Conservation (phyloP, 2,797 vertebrate genomes). For the Todus mexicanus region DNA sequence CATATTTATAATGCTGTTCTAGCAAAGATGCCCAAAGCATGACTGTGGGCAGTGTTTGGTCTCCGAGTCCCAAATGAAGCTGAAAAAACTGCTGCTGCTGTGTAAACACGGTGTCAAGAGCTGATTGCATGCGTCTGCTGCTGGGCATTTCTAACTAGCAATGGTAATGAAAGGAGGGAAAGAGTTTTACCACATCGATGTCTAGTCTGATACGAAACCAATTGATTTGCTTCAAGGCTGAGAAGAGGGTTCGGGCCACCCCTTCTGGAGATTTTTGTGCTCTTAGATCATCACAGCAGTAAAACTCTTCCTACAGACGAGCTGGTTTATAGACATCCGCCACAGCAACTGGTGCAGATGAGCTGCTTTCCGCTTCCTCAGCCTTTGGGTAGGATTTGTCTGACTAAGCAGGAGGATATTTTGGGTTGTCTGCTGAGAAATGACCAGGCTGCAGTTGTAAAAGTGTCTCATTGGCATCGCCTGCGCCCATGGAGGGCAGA, state of each 20-base stretch:
- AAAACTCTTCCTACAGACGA: background rate
- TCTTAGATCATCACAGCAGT: background rate
- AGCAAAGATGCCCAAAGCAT: slow-evolving; percentile 26
- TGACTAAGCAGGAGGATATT: background rate
- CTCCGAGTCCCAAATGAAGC: slow-evolving; percentile 3
- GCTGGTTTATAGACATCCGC: background rate
- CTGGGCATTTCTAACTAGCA: background rate
- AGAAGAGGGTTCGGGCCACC: background rate
- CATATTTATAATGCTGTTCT: slow-evolving; percentile 7
- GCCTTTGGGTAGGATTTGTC: background rate
- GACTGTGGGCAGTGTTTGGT: background rate
- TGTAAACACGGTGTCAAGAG: background rate
- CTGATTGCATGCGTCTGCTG: background rate
- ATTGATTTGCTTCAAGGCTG: background rate
- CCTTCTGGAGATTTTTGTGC: background rate
- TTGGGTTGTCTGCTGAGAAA: background rate
- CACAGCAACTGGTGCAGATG: background rate
- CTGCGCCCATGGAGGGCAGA: background rate
- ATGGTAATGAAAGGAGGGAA: background rate
- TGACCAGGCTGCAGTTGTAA: background rate
- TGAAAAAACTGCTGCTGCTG: background rate
- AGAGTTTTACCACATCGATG: background rate
- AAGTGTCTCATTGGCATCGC: background rate
- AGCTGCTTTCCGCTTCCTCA: background rate
- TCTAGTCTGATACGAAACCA: background rate